These are phyloP conservation scores for Anoplius nigerrimus DNA, from an alignment of 2,888 invertebrate genomes.

Conservation along the genomic window DNA sequence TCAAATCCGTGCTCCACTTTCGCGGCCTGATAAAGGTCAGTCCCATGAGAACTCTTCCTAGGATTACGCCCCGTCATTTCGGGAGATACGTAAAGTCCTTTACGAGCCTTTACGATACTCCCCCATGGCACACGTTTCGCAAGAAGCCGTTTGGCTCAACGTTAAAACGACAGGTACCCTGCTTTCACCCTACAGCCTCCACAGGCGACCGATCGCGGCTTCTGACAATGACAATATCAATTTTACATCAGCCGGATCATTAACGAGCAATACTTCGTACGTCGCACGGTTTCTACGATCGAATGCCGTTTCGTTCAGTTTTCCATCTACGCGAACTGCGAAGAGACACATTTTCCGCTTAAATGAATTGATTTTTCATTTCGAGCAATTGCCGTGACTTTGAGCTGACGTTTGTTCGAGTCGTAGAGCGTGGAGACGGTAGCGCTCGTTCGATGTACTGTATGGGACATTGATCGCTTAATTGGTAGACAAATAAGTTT, in stretches of 20 bases:
- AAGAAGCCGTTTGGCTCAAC: constrained; percentile 34
- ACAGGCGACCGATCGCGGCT: constrained; percentile 28
- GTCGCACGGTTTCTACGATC: too few species aligned
- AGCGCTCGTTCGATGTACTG: too few species aligned
- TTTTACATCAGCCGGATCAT: constrained; percentile 20
- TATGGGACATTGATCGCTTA: too few species aligned
- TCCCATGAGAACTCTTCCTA: constrained; percentile 41
- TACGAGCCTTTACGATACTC: constrained; percentile 51
- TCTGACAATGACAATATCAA: constrained; percentile 47
- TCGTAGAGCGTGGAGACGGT: too few species aligned
- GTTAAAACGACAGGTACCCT: not conserved
- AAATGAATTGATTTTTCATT: too few species aligned
- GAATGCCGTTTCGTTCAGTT: too few species aligned
- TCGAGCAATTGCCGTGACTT: too few species aligned
- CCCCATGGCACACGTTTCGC: constrained; percentile 37
- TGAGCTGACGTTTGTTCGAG: too few species aligned
- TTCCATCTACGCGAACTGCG: too few species aligned
- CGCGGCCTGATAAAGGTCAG: constrained; percentile 36
- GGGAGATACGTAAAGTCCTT: constrained; percentile 55
- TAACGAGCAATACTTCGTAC: too few species aligned
- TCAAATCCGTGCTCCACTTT: constrained; percentile 21
- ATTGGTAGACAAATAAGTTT: too few species aligned
- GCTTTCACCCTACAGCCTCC: constrained; percentile 29
- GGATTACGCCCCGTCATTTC: constrained; percentile 57
- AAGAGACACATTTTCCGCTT: too few species aligned